Base-by-base conservation (phyloP, 2,797 vertebrate species). In the Melanogrammus aeglefinus region DNA sequence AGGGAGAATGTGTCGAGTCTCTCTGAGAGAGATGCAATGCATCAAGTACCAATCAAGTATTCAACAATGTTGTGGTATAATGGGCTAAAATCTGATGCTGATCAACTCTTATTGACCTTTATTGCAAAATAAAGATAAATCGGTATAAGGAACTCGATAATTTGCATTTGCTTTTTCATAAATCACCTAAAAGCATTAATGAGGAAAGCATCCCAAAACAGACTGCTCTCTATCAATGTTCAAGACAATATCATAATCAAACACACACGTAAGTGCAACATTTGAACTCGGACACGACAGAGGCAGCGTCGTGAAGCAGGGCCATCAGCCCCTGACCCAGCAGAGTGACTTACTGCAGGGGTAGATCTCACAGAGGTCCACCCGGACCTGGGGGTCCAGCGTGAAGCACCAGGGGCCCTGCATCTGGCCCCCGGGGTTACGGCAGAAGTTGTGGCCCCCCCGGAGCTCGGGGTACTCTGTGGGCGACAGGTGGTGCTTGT, bases 361-460 rank as follows among this genome's bases (percentile, higher is more conserved):
- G 74, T 93, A 95, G 82, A 99, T 87, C 90, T 97, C 97, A 91
- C 98, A 99, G 85, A 98, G 94, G 90, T 97, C 98, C 89, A 96
- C 88, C 87, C 96, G 94, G 86, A 97, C 92, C 81, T 95, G 93
- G 88, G 96, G 95, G 90, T 98, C 96, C 89, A 96, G 91, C n/a
- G 97, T 99, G 90, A 96, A 99, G 92, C 98, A 99, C 98, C 98
- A 99, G 0, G 98, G 98, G 0, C 94, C 96, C 84, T 97, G 94
- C 97, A 98, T 97, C 86, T 96, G 95, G 74, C 96, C 96, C 4
- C 97, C 97, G 0, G 98, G 98, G 92, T 99, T 99, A 51, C 97
- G 95, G 81, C 98, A 99, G 89, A 97, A 99, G 0, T 97, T 96
- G 51, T 98, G 97, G 0, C 96, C 96, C 12, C 96, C 96, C 83